Conservation (phyloP, 1,140 invertebrate genomes). For the Phortica variegata region DNA sequence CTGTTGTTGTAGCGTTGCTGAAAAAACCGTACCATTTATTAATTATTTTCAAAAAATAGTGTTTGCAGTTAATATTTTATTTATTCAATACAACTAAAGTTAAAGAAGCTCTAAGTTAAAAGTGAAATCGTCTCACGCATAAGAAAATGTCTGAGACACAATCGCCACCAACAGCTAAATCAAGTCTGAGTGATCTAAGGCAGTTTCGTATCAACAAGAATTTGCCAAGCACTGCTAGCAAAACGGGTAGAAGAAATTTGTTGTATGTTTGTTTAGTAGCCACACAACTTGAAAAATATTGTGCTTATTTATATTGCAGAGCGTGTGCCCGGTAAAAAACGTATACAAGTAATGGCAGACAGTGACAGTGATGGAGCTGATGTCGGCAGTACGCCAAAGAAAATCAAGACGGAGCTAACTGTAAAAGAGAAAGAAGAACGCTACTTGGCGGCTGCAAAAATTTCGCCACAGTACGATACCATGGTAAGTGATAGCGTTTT, state of each 20-base stretch:
- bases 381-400: constrained; percentile 33
- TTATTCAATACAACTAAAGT: no score
- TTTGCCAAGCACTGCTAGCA: constrained; percentile 18
- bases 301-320: constrained; percentile 26
- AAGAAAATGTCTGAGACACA: constrained; percentile 42
- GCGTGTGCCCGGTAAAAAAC: constrained; percentile 49
- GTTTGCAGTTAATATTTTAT: no score
- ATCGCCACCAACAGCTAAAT: constrained; percentile 30
- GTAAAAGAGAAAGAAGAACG: constrained; percentile 52
- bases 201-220: constrained; percentile 54
- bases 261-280: constrained; percentile 10
- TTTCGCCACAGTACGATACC: constrained; percentile 48
- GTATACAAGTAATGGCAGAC: constrained; percentile 48
- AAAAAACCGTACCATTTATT: constrained; percentile 12
- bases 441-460: constrained; percentile 47
- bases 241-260: constrained; percentile 33
- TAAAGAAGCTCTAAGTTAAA: constrained; percentile 35
- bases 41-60: constrained; percentile 19
- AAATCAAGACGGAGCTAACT: constrained; percentile 36
- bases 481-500: constrained; percentile 35
- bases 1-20: constrained; percentile 15
- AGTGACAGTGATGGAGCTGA: constrained; percentile 48
- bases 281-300: neutral
- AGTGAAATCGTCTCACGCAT: constrained; percentile 15
- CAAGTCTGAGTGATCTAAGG: constrained; percentile 43